phyloP scores from a whole-genome alignment of 2,797 vertebrate genomes.

The Sebastes oblongus region DNA sequence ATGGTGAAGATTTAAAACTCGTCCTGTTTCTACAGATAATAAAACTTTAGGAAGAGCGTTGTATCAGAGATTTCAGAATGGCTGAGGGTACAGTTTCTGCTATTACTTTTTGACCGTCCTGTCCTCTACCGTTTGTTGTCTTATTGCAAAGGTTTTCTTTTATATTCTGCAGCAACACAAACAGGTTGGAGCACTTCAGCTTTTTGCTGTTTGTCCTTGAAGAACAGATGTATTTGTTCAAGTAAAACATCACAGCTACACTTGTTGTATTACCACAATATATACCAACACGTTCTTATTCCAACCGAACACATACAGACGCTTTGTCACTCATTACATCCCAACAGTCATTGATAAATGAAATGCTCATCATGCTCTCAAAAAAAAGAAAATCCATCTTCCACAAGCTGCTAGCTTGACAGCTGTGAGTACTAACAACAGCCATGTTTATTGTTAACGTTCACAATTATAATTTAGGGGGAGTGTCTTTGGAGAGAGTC shows the following conservation, averaged over 20 bases:
- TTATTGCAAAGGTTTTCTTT: neutral
- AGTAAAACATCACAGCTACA: neutral
- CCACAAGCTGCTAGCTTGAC: too few relatives aligned
- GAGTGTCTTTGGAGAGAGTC: too few relatives aligned
- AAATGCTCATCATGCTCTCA: too few relatives aligned
- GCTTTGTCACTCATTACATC: too few relatives aligned
- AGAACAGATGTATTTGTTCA: neutral
- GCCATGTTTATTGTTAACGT: too few relatives aligned
- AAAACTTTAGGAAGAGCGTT: neutral
- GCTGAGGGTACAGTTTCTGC: constrained; percentile 9
- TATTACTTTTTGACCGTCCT: neutral
- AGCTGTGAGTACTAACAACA: too few relatives aligned
- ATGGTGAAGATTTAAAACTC: constrained; percentile 13
- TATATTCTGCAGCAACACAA: neutral
- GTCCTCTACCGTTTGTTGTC: neutral
- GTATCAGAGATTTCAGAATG: neutral
- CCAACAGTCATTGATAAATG: too few relatives aligned
- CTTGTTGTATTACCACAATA: too few relatives aligned
- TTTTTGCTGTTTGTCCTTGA: neutral
- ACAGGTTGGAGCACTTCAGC: neutral
- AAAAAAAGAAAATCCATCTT: too few relatives aligned
- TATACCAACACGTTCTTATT: too few relatives aligned
- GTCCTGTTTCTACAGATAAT: constrained; percentile 20
- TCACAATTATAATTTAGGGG: too few relatives aligned
- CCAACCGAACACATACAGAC: too few relatives aligned